These are phyloP conservation scores for Papilio protenor DNA, from an alignment of 2,888 invertebrate genomes.

Conservation along the genomic window DNA sequence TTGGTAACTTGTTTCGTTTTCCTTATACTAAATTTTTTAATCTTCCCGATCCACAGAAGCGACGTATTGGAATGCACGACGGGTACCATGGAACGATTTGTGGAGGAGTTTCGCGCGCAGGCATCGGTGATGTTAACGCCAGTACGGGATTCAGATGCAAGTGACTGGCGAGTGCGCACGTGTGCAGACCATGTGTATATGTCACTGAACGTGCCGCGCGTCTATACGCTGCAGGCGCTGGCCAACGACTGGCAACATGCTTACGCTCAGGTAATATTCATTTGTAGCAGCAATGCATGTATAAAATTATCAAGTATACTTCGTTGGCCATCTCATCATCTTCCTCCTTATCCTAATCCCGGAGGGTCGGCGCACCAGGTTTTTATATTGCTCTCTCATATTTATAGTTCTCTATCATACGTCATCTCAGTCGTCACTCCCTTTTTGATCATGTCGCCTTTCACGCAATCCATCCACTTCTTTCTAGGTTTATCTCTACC, in stretches of 20 bases:
- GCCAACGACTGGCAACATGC: slow-evolving; percentile 60
- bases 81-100: slow-evolving; percentile 66
- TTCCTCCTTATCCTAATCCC: too few relatives aligned
- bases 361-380: too few relatives aligned
- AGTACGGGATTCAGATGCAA: slow-evolving; percentile 1
- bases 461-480: too few relatives aligned
- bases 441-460: too few relatives aligned
- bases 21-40: neutral
- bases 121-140: slow-evolving; percentile 49
- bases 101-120: slow-evolving; percentile 62
- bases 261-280: too few relatives aligned
- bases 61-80: slow-evolving; percentile 71
- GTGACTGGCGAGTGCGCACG: slow-evolving; percentile 52
- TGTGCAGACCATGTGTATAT: slow-evolving; percentile 55
- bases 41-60: slow-evolving; percentile 64
- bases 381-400: too few relatives aligned
- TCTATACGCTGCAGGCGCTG: slow-evolving; percentile 65
- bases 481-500: too few relatives aligned
- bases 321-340: too few relatives aligned
- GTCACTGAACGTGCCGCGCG: slow-evolving; percentile 61
- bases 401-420: too few relatives aligned
- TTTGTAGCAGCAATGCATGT: too few relatives aligned
- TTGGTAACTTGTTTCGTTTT: neutral
- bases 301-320: neutral
- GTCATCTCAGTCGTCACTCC: too few relatives aligned